Evolutionary conservation across 2,888 invertebrate genomes (phyloP).

Genomic region (Spatulosminthurus flaviceps): DNA sequence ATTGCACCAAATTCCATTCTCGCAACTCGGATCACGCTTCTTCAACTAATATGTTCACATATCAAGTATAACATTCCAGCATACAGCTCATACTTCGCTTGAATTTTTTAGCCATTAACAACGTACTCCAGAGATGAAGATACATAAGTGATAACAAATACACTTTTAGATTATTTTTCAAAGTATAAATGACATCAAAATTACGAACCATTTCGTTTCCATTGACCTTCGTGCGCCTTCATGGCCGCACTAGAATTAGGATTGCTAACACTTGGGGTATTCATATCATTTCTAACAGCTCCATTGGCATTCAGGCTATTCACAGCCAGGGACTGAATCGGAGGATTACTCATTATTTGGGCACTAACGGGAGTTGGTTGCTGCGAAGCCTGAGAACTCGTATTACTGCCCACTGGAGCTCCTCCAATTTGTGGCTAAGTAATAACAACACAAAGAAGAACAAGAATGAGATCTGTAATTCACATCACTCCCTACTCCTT

Average conservation of each 20-base stretch:
- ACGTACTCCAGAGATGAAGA: too few species aligned
- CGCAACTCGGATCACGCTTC: too few species aligned
- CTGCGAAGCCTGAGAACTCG: constrained; percentile 43
- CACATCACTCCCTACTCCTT: constrained; percentile 22
- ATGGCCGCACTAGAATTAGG: not conserved
- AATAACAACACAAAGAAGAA: constrained; percentile 26
- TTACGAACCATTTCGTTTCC: not conserved
- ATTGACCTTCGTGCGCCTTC: not conserved
- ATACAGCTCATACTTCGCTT: too few species aligned
- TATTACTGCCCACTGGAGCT: constrained; percentile 53
- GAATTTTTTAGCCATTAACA: too few species aligned
- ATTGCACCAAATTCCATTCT: too few species aligned
- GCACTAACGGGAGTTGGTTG: constrained; percentile 49
- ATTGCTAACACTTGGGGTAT: not conserved
- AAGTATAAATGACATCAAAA: too few species aligned
- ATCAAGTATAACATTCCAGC: too few species aligned
- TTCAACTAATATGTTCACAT: too few species aligned
- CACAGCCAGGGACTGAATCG: constrained; percentile 44
- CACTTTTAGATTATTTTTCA: too few species aligned
- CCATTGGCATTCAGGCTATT: constrained; percentile 53
- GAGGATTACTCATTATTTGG: constrained; percentile 52
- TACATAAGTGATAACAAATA: too few species aligned
- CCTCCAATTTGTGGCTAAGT: constrained; percentile 48
- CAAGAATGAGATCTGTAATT: constrained; percentile 10
- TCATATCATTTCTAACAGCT: constrained; percentile 47